These are phyloP conservation scores for Calephelis nemesis DNA, from an alignment of 1,140 invertebrate genomes.

Conservation along the genomic window DNA sequence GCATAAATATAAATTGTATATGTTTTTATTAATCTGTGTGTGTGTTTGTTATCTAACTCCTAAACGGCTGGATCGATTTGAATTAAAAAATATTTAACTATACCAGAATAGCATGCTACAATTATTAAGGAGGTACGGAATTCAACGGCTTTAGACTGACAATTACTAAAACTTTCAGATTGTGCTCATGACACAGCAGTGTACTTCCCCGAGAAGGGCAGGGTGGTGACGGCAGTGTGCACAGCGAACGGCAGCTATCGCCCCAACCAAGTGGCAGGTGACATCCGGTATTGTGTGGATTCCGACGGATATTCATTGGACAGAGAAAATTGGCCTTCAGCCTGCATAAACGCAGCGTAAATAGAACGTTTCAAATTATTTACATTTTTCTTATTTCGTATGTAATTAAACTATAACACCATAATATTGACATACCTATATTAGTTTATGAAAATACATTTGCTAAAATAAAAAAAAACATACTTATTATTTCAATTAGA, in stretches of 20 bases:
- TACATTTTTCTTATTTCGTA: neutral
- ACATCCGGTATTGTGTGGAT: conserved; percentile 77
- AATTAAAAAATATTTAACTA: too few relatives aligned
- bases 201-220: conserved; percentile 67
- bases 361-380: neutral
- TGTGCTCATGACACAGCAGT: conserved; percentile 77
- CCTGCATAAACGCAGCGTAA: conserved; percentile 28
- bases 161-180: conserved; percentile 56
- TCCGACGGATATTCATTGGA: conserved; percentile 72
- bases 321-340: conserved; percentile 42
- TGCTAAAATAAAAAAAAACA: too few relatives aligned
- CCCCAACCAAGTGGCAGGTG: conserved; percentile 63
- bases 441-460: too few relatives aligned
- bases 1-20: too few relatives aligned
- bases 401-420: neutral
- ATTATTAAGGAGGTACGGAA: neutral
- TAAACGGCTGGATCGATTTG: too few relatives aligned
- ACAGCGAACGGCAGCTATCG: conserved; percentile 78
- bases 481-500: too few relatives aligned
- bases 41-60: too few relatives aligned
- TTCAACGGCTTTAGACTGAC: neutral
- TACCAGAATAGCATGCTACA: too few relatives aligned
- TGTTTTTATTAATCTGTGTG: too few relatives aligned
- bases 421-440: too few relatives aligned
- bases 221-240: conserved; percentile 67